Percentiles rank a stretch among this genome's conserved stretches.
phyloP scores from a whole-genome alignment of 2,113 vertebrate species.

The Myotis lucifugus region DNA sequence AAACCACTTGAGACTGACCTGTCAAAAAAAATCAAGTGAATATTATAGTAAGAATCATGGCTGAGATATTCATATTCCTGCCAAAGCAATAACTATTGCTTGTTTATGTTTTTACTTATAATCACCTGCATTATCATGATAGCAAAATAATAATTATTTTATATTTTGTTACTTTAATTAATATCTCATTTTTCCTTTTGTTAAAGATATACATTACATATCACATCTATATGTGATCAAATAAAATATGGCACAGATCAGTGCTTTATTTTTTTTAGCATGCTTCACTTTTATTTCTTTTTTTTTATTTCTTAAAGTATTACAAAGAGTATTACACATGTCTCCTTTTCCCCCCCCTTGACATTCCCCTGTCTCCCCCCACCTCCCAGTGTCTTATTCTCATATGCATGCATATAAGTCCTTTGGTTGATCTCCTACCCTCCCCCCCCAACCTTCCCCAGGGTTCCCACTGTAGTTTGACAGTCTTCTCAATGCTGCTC shows the following conservation, averaged over 20 bases:
- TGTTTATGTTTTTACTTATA: slow-evolving; percentile 46
- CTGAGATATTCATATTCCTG: neutral
- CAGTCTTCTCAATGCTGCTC: no score
- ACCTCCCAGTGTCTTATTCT: no score
- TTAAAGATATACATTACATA: neutral
- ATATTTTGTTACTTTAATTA: slow-evolving; percentile 29
- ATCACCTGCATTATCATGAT: neutral
- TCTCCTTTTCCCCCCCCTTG: no score
- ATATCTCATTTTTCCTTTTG: slow-evolving; percentile 17
- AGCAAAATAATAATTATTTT: slow-evolving; percentile 4
- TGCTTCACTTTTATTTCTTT: no score
- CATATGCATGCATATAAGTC: no score
- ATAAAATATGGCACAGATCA: slow-evolving; percentile 2
- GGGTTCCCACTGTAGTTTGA: no score
- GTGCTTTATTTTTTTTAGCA: no score
- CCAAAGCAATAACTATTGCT: slow-evolving; percentile 5
- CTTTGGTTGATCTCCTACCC: no score
- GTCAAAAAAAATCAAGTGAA: slow-evolving; percentile 44
- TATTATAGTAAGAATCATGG: neutral
- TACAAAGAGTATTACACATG: no score
- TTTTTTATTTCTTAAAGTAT: no score
- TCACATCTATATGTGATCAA: neutral
- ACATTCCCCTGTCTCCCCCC: no score
- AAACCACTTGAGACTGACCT: neutral
- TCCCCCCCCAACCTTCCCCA: no score